phyloP scores from a whole-genome alignment of 2,888 invertebrate species.

The Pseudanteris insignis region DNA sequence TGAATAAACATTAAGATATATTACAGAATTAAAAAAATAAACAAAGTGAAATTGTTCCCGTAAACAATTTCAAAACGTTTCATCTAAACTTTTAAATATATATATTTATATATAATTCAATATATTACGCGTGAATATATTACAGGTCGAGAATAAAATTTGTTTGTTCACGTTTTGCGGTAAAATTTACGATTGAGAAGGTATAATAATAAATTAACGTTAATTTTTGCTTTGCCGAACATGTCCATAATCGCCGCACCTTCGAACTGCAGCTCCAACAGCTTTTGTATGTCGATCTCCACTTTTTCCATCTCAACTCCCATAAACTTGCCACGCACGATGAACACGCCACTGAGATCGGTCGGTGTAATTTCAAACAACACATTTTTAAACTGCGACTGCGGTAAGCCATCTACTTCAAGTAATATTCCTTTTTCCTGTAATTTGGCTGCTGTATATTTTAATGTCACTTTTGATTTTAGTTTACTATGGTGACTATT shows the following conservation, averaged over 20 bases:
- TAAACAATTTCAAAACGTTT: no score
- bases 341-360: conserved; percentile 74
- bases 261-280: conserved; percentile 80
- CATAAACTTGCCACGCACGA: conserved; percentile 79
- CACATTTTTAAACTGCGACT: conserved; percentile 78
- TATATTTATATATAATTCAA: conserved; percentile 16
- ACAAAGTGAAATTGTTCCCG: no score
- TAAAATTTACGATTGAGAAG: conserved; percentile 82
- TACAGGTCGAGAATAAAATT: conserved; percentile 2
- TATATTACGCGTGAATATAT: conserved; percentile 6
- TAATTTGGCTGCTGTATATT: conserved; percentile 76
- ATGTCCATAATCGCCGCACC: conserved; percentile 80
- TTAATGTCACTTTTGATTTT: conserved; percentile 71
- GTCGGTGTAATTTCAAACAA: conserved; percentile 79
- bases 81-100: conserved; percentile 10
- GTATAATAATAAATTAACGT: conserved; percentile 79
- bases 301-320: conserved; percentile 80
- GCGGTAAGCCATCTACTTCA: conserved; percentile 75
- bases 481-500: conserved; percentile 64
- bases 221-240: conserved; percentile 81
- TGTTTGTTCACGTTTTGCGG: conserved; percentile 68
- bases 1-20: no score
- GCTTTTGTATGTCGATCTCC: conserved; percentile 76
- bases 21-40: no score
- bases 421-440: conserved; percentile 77